phyloP scores from a whole-genome alignment of 2,888 invertebrate species.

The Cenopis cana region DNA sequence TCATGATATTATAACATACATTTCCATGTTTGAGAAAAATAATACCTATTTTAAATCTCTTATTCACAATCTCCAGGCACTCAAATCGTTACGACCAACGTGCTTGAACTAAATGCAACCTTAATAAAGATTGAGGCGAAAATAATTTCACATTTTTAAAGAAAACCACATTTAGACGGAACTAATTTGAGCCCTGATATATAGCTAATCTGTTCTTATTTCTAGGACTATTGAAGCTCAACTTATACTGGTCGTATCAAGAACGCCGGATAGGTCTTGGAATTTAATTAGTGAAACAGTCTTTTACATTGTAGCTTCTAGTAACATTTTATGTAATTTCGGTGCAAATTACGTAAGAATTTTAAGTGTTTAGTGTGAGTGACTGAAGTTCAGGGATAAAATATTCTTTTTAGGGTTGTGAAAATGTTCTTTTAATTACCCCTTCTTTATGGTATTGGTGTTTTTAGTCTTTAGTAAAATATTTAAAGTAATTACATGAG shows the following conservation, averaged over 20 bases:
- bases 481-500: too few relatives aligned
- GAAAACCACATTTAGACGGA: conserved; percentile 52
- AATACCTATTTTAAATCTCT: background rate
- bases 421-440: background rate
- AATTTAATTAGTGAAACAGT: conserved; percentile 75
- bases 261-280: conserved; percentile 55
- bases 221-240: conserved; percentile 55
- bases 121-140: conserved; percentile 60
- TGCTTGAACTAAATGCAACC: conserved; percentile 37
- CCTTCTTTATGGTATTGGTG: background rate
- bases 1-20: too few relatives aligned
- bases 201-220: conserved; percentile 51
- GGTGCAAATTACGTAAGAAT: conserved; percentile 56
- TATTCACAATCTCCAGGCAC: background rate
- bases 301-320: conserved; percentile 58
- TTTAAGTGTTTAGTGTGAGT: conserved; percentile 58
- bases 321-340: conserved; percentile 56
- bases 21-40: too few relatives aligned
- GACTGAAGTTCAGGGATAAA: background rate
- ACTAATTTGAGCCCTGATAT: conserved; percentile 50
- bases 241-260: conserved; percentile 52
- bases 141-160: conserved; percentile 65
- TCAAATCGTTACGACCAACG: conserved; percentile 6
- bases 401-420: background rate
- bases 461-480: too few relatives aligned